phyloP scores from a whole-genome alignment of 2,113 vertebrate species.

The Natator depressus region DNA sequence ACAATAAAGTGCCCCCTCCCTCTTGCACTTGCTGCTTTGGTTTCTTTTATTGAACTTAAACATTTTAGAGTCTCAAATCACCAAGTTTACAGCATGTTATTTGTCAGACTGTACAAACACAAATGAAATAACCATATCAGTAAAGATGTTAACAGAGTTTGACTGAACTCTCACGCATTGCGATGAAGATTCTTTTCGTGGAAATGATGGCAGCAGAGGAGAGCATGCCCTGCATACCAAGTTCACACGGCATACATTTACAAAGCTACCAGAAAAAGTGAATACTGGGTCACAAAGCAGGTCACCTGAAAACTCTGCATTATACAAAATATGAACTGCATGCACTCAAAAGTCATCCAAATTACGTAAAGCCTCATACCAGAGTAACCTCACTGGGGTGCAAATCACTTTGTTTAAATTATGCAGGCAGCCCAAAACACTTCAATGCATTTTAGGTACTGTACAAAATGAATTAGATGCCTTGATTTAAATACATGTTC shows the following conservation, averaged over 20 bases:
- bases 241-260: neutral
- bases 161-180: conserved; percentile 16
- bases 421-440: neutral
- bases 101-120: conserved; percentile 2
- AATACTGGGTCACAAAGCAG: conserved; percentile 64
- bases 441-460: conserved; percentile 8
- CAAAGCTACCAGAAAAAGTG: conserved; percentile 21
- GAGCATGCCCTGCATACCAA: neutral
- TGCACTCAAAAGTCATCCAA: conserved; percentile 50
- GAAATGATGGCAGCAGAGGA: neutral
- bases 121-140: neutral
- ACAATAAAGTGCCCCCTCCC: neutral
- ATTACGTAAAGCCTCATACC: conserved; percentile 48
- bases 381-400: conserved; percentile 1
- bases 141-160: neutral
- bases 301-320: conserved; percentile 71
- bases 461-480: neutral
- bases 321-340: conserved; percentile 57
- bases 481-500: neutral
- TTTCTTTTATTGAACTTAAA: neutral
- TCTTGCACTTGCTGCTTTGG: neutral
- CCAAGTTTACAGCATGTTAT: neutral
- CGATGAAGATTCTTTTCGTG: conserved; percentile 25
- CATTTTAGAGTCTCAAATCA: neutral
- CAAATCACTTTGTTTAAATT: conserved; percentile 29